Percentiles rank a stretch among this genome's conserved stretches.
Conservation (phyloP, 2,888 invertebrate genomes). For the Tenthredo notha region DNA sequence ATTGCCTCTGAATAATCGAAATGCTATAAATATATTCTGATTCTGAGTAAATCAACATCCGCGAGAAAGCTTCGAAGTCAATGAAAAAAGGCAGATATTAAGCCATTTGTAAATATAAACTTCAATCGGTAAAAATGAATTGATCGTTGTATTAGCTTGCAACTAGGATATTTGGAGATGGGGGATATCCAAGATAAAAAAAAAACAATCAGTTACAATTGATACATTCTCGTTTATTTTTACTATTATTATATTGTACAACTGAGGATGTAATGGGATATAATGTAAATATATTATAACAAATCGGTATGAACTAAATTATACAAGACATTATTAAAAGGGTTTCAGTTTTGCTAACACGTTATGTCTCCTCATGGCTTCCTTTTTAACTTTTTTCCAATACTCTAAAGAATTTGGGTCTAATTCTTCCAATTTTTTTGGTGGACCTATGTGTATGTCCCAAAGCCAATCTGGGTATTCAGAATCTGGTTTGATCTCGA, state of each 20-base stretch:
- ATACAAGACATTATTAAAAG: slow-evolving; percentile 78
- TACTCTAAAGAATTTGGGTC: slow-evolving; percentile 90
- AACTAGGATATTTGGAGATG: not conserved
- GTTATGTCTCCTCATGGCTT: slow-evolving; percentile 84
- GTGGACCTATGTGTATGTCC: slow-evolving; percentile 82
- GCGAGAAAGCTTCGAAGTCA: too few relatives aligned
- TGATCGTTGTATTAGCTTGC: not conserved
- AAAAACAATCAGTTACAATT: not conserved
- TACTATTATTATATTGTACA: slow-evolving; percentile 30
- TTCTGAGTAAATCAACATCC: not conserved
- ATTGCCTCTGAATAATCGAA: too few relatives aligned
- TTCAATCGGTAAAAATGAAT: too few relatives aligned
- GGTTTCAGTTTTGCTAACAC: slow-evolving; percentile 82
- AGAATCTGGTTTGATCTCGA: slow-evolving; percentile 86
- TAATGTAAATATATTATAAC: slow-evolving; percentile 6
- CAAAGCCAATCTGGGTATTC: slow-evolving; percentile 98
- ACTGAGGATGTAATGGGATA: not conserved
- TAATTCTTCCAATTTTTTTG: slow-evolving; percentile 85
- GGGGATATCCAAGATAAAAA: not conserved
- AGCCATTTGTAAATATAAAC: not conserved
- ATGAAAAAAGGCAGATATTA: not conserved
- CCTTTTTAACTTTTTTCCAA: slow-evolving; percentile 87
- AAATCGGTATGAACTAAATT: not conserved
- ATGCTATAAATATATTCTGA: not conserved
- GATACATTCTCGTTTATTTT: not conserved